phyloP scores from a whole-genome alignment of 2,113 vertebrate species.

The Urocolius indicus region DNA sequence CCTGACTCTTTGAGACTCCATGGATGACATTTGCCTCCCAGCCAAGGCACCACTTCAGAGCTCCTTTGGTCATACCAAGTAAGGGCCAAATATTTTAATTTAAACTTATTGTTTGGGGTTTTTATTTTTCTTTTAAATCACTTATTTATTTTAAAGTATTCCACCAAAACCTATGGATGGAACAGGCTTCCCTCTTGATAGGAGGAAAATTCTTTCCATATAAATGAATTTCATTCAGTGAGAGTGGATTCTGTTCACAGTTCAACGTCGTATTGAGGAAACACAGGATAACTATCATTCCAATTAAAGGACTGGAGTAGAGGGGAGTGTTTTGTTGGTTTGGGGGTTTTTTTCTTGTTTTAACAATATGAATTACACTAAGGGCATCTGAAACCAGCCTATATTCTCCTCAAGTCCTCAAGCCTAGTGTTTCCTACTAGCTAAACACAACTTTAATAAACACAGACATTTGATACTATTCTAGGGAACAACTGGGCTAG shows the following conservation, averaged over 20 bases:
- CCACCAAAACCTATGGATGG: background rate
- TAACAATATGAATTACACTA: background rate
- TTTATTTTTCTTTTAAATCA: background rate
- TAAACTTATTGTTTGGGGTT: background rate
- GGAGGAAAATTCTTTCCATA: background rate
- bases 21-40: background rate
- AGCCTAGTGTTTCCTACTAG: background rate
- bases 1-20: background rate
- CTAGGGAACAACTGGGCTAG: background rate
- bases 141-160: background rate
- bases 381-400: background rate
- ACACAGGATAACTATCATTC: background rate
- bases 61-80: background rate
- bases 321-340: background rate
- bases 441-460: background rate
- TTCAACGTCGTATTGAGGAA: background rate
- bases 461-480: no score
- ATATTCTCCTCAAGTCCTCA: background rate
- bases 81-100: background rate
- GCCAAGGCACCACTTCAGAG: background rate
- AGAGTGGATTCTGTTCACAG: background rate
- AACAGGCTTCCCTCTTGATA: background rate
- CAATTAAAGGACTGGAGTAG: background rate
- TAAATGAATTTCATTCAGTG: background rate
- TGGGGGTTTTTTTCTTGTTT: background rate